phyloP scores from a whole-genome alignment of 2,888 invertebrate species.

The Archips xylosteana region DNA sequence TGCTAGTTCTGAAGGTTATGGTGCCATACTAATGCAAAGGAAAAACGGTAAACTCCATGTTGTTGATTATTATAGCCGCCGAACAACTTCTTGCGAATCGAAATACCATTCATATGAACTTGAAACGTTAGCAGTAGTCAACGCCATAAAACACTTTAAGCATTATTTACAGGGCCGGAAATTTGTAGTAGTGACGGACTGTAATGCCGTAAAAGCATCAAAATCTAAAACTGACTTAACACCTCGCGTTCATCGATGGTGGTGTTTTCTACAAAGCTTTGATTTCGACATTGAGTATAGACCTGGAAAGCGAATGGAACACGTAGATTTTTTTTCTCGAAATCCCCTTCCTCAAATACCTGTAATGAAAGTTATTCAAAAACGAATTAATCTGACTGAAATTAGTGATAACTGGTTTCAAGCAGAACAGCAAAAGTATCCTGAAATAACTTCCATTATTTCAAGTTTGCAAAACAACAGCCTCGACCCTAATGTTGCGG shows the following conservation, averaged over 20 bases:
- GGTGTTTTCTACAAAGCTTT: conserved; percentile 12
- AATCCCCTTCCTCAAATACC: neutral
- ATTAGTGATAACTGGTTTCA: neutral
- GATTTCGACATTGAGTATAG: conserved; percentile 14
- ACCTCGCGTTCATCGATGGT: conserved; percentile 17
- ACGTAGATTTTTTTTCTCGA: conserved; percentile 8
- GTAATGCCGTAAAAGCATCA: conserved; percentile 6
- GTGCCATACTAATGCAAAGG: conserved; percentile 1
- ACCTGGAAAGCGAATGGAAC: conserved; percentile 14
- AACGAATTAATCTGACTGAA: conserved; percentile 12
- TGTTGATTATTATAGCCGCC: neutral
- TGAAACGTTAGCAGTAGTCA: neutral
- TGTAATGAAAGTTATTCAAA: neutral
- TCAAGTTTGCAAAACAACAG: too few relatives aligned
- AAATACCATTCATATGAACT: conserved; percentile 17
- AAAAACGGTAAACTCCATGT: neutral
- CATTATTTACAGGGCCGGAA: too few relatives aligned
- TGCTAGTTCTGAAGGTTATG: conserved; percentile 7
- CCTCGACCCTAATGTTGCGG: neutral
- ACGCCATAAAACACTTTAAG: too few relatives aligned
- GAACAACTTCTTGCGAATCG: neutral
- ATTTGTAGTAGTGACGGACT: neutral
- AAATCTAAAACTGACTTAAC: neutral
- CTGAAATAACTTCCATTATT: neutral
- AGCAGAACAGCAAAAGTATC: conserved; percentile 17